These are phyloP conservation scores for Eupithecia inturbata DNA, from an alignment of 2,888 invertebrate species.

Conservation along the genomic window DNA sequence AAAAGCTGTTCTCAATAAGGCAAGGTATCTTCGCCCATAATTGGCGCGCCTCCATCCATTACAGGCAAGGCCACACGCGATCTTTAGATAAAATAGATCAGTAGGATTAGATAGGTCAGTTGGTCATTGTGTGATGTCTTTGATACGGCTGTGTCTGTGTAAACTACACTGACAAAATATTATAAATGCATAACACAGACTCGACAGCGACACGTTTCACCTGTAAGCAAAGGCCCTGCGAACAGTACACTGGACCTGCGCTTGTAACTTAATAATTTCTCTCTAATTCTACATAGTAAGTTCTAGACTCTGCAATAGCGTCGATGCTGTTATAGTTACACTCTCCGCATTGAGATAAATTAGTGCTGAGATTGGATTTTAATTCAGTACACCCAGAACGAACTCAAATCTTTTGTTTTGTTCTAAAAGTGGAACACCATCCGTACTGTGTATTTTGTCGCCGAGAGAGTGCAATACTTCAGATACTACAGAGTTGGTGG, in stretches of 20 bases:
- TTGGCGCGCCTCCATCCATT: conserved; percentile 29
- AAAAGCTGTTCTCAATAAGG: conserved; percentile 23
- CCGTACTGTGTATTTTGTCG: neutral
- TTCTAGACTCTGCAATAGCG: neutral
- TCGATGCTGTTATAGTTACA: neutral
- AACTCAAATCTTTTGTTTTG: neutral
- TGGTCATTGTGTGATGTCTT: conserved; percentile 18
- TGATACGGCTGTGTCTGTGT: conserved; percentile 22
- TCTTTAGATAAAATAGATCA: conserved; percentile 29
- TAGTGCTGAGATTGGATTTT: neutral
- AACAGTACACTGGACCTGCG: neutral
- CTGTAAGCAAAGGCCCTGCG: neutral
- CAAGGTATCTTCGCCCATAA: conserved; percentile 17
- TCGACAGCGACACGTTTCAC: neutral
- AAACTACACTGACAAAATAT: conserved; percentile 5
- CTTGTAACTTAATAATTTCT: neutral
- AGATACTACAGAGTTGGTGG: neutral
- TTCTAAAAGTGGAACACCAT: neutral
- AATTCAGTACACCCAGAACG: neutral
- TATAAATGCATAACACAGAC: neutral
- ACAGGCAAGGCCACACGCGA: conserved; percentile 32
- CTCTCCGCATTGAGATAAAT: neutral
- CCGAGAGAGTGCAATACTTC: neutral
- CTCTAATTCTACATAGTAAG: neutral
- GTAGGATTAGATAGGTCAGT: conserved; percentile 25